Percentiles rank a stretch among this genome's conserved stretches.
phyloP scores from a whole-genome alignment of 2,113 vertebrate species.

The Eptesicus fuscus region DNA sequence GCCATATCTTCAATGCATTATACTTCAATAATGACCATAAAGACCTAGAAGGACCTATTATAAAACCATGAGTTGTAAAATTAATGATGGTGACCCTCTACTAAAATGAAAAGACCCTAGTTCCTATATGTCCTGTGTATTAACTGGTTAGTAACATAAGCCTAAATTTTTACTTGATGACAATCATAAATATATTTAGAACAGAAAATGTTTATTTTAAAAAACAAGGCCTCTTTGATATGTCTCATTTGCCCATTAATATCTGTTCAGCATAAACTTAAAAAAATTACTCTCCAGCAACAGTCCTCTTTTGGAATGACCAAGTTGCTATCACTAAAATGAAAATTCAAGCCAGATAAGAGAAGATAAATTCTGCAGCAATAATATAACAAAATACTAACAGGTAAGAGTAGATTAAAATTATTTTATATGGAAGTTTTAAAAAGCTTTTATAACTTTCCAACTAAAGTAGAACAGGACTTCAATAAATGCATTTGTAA shows the following conservation, averaged over 20 bases:
- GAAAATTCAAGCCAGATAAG: conserved; percentile 10
- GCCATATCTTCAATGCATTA: conserved; percentile 87
- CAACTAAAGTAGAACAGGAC: background rate
- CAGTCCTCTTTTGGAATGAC: background rate
- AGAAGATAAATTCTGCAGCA: background rate
- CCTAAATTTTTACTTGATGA: conserved; percentile 60
- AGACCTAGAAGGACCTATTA: conserved; percentile 78
- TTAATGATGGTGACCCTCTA: conserved; percentile 87
- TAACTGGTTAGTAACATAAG: conserved; percentile 70
- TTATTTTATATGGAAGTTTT: background rate
- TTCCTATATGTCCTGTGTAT: conserved; percentile 74
- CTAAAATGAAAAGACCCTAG: conserved; percentile 77
- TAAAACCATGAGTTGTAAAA: conserved; percentile 85
- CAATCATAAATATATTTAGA: conserved; percentile 56
- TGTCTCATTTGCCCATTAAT: background rate
- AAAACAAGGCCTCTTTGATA: background rate
- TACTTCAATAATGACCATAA: conserved; percentile 92
- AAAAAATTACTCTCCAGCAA: background rate
- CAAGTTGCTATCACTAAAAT: background rate
- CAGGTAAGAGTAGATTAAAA: background rate
- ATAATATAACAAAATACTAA: background rate
- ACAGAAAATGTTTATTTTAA: background rate
- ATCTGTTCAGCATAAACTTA: background rate
- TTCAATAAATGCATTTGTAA: background rate
- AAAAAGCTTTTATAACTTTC: background rate